Conservation (phyloP, 1,140 invertebrate species). For the Sitobion miscanthi region DNA sequence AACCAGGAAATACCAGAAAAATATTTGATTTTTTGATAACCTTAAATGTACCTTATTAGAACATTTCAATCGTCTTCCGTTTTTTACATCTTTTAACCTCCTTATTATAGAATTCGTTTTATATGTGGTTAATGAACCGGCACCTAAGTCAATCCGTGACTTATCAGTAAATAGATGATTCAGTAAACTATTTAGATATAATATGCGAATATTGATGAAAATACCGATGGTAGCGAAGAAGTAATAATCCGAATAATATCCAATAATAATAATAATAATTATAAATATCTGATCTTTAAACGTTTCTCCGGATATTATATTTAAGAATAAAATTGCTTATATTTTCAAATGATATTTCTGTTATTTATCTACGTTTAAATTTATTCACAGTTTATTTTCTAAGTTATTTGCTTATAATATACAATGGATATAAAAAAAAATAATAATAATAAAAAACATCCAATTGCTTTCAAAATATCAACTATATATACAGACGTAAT, state of each 20-base stretch:
- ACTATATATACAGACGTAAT: not conserved
- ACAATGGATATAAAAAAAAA: not conserved
- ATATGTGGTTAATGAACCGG: conserved; percentile 40
- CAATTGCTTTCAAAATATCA: not conserved
- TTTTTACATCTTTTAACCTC: not conserved
- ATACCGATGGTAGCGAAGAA: not conserved
- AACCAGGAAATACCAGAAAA: not conserved
- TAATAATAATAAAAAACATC: not conserved
- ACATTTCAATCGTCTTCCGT: not conserved
- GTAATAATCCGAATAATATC: conserved; percentile 13
- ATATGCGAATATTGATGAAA: conserved; percentile 20
- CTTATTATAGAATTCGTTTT: not conserved
- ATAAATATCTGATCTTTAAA: not conserved
- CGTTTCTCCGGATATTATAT: not conserved
- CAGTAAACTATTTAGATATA: not conserved
- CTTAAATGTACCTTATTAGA: not conserved
- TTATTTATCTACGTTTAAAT: not conserved
- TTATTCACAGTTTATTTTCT: conserved; percentile 1
- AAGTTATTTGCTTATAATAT: not conserved
- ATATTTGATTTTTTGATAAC: not conserved
- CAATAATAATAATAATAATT: not conserved
- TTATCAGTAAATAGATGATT: conserved; percentile 45
- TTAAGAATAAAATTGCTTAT: not conserved
- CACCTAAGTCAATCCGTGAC: conserved; percentile 46
- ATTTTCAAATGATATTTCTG: conserved; percentile 27